These are phyloP conservation scores for Oryzias dopingdopingensis DNA, from an alignment of 2,797 vertebrate species.

Conservation along the genomic window DNA sequence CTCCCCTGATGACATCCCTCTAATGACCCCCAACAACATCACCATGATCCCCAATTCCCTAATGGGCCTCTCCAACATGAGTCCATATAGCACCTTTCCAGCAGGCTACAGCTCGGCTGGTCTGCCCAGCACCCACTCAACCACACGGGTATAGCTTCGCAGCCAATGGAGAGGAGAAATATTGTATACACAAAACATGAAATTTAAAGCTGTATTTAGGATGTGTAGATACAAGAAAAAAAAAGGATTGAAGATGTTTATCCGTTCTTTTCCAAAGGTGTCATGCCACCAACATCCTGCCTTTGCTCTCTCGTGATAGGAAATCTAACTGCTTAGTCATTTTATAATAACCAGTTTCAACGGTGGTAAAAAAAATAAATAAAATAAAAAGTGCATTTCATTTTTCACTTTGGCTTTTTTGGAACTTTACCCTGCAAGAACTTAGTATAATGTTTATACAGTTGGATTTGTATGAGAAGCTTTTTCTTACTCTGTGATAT, in stretches of 20 bases:
- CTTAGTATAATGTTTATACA: conserved; percentile 79
- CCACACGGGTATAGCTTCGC: conserved; percentile 92
- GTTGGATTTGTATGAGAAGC: conserved; percentile 79
- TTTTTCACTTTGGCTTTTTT: conserved; percentile 75
- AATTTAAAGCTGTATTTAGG: conserved; percentile 68
- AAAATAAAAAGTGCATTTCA: conserved; percentile 63
- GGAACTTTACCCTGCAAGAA: conserved; percentile 74
- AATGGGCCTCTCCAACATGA: conserved; percentile 95
- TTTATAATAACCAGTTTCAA: conserved; percentile 74
- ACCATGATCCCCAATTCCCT: conserved; percentile 98
- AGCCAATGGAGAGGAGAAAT: conserved; percentile 12
- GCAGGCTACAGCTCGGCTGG: conserved; percentile 93
- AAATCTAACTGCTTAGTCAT: conserved; percentile 68
- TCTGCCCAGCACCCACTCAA: conserved; percentile 97
- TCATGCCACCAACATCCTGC: conserved; percentile 65
- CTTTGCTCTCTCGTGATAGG: conserved; percentile 69
- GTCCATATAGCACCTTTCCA: conserved; percentile 96
- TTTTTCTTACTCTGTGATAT: conserved; percentile 79
- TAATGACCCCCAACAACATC: conserved; percentile 93
- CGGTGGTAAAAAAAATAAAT: conserved; percentile 59
- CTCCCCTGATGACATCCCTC: conserved; percentile 94
- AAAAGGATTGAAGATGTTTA: conserved; percentile 66
- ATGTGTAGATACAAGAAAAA: conserved; percentile 66
- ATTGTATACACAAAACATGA: conserved; percentile 34
- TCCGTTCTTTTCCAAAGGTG: conserved; percentile 67